Evolutionary conservation across 1,140 invertebrate species (phyloP).

Genomic region (Megalonaias nervosa): DNA sequence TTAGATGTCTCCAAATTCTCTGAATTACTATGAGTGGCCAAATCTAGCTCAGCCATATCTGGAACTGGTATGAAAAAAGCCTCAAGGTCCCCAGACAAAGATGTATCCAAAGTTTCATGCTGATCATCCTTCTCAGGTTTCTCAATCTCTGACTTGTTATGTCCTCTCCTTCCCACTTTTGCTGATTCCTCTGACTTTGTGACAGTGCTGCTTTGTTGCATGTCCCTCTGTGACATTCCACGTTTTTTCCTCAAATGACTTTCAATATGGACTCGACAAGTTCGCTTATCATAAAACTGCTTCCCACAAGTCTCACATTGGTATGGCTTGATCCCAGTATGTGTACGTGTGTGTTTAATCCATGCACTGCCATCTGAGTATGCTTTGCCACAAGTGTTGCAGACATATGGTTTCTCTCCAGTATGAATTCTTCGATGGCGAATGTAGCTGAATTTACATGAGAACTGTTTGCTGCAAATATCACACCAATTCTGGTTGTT

Average conservation of each 20-base stretch:
- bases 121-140: too few species aligned
- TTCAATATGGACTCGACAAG: conserved; percentile 32
- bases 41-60: too few species aligned
- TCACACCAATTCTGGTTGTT: conserved; percentile 29
- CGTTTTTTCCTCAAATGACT: conserved; percentile 8
- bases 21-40: too few species aligned
- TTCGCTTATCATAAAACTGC: conserved; percentile 32
- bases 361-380: conserved; percentile 35
- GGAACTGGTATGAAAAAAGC: too few species aligned
- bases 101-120: too few species aligned
- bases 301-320: conserved; percentile 32
- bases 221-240: not conserved
- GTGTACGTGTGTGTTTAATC: conserved; percentile 30
- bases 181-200: conserved; percentile 2
- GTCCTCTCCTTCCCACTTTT: conserved; percentile 11
- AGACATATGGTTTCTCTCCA: conserved; percentile 38
- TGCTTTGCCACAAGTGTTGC: conserved; percentile 23
- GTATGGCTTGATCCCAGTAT: conserved; percentile 33
- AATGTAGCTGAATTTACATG: conserved; percentile 26
- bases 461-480: conserved; percentile 36
- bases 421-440: conserved; percentile 34
- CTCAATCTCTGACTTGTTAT: not conserved
- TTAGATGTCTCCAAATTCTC: too few species aligned
- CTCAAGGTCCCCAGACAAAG: too few species aligned
- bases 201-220: too few species aligned